Evolutionary conservation across 2,113 vertebrate species (phyloP).

Genomic region (Emydura subglobosa): DNA sequence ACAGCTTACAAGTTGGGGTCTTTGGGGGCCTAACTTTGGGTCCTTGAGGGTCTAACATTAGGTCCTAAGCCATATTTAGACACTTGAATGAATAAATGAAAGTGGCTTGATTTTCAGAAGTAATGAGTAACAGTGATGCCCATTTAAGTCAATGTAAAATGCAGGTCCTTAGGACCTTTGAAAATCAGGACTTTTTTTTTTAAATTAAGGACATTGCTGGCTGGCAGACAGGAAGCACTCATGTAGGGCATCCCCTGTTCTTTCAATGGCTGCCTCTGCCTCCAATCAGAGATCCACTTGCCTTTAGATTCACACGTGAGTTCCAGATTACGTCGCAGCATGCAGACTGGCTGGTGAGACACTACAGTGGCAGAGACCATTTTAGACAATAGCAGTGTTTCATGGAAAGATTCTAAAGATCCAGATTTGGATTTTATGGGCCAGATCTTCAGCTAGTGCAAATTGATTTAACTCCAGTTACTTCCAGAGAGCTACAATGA

Average conservation of each 20-base stretch:
- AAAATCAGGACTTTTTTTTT: background rate
- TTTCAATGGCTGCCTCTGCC: background rate
- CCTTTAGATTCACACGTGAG: background rate
- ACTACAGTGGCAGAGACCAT: background rate
- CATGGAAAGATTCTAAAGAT: background rate
- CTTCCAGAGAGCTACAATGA: background rate
- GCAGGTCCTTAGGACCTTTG: background rate
- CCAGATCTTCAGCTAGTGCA: background rate
- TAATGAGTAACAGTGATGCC: background rate
- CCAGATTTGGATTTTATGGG: background rate
- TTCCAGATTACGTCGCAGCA: background rate
- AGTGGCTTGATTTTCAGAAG: background rate
- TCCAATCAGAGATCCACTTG: background rate
- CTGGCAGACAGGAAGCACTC: background rate
- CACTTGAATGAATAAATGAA: background rate
- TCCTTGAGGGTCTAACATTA: background rate
- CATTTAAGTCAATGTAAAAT: background rate
- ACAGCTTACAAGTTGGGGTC: background rate
- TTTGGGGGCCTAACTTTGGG: background rate
- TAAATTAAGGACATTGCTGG: rapidly evolving
- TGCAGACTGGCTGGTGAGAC: background rate
- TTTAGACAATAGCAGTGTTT: background rate
- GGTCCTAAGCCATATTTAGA: background rate
- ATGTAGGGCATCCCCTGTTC: background rate
- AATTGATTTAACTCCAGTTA: background rate